phyloP scores from a whole-genome alignment of 2,797 vertebrate genomes.

The Gymnoscopelus braueri region DNA sequence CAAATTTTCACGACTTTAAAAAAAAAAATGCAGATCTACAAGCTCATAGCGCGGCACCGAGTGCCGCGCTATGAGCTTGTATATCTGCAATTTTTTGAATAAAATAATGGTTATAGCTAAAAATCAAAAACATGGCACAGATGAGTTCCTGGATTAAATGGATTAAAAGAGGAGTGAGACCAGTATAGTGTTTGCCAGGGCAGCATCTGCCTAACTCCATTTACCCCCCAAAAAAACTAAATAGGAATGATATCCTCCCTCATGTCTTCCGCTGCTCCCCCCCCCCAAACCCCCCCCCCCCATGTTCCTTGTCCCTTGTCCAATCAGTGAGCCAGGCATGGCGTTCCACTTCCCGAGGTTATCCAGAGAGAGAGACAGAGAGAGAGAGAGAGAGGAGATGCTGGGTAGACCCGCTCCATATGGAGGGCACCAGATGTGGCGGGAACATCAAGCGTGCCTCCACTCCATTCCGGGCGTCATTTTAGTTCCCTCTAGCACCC shows the following conservation, averaged over 20 bases:
- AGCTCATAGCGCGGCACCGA: no score
- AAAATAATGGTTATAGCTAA: no score
- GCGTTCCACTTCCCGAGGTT: constrained; percentile 40
- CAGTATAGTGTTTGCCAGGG: background rate
- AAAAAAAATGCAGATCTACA: no score
- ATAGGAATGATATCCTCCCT: background rate
- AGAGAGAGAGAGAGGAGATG: constrained; percentile 25
- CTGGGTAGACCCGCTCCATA: constrained; percentile 44
- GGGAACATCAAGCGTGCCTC: constrained; percentile 48
- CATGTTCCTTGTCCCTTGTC: no score
- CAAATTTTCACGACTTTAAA: no score
- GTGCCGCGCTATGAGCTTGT: no score
- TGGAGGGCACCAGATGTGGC: constrained; percentile 63
- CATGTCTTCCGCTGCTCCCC: no score
- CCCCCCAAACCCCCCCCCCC: no score
- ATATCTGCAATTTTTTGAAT: no score
- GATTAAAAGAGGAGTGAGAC: background rate
- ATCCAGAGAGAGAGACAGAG: constrained; percentile 45
- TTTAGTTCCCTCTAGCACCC: constrained; percentile 13
- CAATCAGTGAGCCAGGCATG: no score
- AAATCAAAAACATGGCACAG: no score
- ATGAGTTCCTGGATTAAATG: no score
- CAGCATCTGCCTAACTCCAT: background rate
- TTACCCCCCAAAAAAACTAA: background rate
- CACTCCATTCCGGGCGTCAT: constrained; percentile 42